Percentiles rank a stretch among this genome's conserved stretches.
Conservation (phyloP, 2,797 vertebrate species). For the Hozukius guyotensis region DNA sequence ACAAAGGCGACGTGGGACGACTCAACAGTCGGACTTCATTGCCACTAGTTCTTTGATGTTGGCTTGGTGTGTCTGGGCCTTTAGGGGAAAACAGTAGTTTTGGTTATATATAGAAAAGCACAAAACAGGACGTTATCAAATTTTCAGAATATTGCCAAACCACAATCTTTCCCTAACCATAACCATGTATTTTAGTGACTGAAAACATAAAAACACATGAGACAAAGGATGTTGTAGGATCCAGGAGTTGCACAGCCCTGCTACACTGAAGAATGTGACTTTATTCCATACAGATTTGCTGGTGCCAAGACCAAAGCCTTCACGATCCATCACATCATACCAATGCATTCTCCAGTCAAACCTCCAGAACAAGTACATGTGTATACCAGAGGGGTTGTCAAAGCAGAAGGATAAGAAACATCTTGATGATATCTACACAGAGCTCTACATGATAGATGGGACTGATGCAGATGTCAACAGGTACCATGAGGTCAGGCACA, state of each 20-base stretch:
- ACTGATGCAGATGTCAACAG: neutral
- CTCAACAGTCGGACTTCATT: no score
- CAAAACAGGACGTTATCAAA: no score
- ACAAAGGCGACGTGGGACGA: no score
- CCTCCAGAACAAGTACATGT: slow-evolving; percentile 28
- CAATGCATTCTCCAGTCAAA: slow-evolving; percentile 28
- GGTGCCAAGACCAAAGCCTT: neutral
- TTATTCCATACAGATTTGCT: slow-evolving; percentile 11
- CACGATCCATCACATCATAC: slow-evolving; percentile 1
- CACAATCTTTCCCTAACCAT: neutral
- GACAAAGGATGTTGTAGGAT: neutral
- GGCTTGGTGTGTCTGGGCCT: no score
- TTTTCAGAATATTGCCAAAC: neutral
- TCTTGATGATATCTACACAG: slow-evolving; percentile 37
- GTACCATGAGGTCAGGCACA: slow-evolving; percentile 18
- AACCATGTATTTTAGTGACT: neutral
- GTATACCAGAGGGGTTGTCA: neutral
- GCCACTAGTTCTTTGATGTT: no score
- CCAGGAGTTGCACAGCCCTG: neutral
- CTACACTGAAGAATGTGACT: neutral
- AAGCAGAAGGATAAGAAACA: slow-evolving; percentile 16
- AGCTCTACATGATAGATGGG: slow-evolving; percentile 27
- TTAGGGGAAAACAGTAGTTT: no score
- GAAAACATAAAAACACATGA: neutral
- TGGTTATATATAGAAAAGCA: no score